Evolutionary conservation across 2,888 invertebrate genomes (phyloP).

Genomic region (Aphidius colemani): DNA sequence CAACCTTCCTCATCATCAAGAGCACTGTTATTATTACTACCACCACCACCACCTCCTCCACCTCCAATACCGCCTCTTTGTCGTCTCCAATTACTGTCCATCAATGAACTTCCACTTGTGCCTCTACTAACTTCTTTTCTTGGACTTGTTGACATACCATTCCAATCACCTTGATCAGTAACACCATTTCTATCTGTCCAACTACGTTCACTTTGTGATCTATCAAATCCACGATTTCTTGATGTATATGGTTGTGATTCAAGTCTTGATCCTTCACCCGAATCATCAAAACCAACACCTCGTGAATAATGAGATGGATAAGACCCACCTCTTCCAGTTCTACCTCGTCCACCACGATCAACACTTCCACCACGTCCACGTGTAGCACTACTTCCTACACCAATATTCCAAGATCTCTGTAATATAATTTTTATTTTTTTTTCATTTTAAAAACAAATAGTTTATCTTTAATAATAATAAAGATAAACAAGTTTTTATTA

Average conservation of each 20-base stretch:
- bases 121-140: conserved; percentile 64
- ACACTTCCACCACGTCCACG: conserved; percentile 58
- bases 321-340: conserved; percentile 58
- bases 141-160: conserved; percentile 61
- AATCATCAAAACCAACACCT: conserved; percentile 60
- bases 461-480: conserved; percentile 9
- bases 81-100: conserved; percentile 62
- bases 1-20: conserved; percentile 64
- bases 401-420: conserved; percentile 65
- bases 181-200: conserved; percentile 66
- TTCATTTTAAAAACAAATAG: too few species aligned
- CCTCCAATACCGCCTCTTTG: conserved; percentile 62
- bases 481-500: conserved; percentile 37
- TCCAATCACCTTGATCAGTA: conserved; percentile 63
- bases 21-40: conserved; percentile 61
- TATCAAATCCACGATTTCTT: conserved; percentile 55
- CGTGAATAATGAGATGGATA: conserved; percentile 58
- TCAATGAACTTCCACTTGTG: conserved; percentile 56
- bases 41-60: conserved; percentile 63
- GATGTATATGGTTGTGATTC: conserved; percentile 54
- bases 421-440: conserved; percentile 33
- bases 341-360: conserved; percentile 58
- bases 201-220: conserved; percentile 60
- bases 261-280: conserved; percentile 54
- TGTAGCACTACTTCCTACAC: conserved; percentile 61